Evolutionary conservation across 2,797 vertebrate genomes (phyloP).

Genomic region (Podarcis siculus): DNA sequence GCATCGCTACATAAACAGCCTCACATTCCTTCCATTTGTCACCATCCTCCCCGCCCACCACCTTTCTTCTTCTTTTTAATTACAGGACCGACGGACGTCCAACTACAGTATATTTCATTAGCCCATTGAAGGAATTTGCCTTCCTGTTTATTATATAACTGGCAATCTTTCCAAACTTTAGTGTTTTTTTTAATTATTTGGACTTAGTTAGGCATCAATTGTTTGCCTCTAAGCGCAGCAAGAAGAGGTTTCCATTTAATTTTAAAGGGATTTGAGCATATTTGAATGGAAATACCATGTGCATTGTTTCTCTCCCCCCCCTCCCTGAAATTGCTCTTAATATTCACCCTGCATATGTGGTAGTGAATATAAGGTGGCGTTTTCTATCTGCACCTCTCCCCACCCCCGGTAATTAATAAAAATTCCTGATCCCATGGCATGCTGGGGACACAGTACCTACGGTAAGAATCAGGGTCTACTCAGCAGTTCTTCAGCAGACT

Average conservation of each 20-base stretch:
- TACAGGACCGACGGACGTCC: background rate
- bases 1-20: conserved; percentile 43
- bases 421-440: background rate
- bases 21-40: conserved; percentile 59
- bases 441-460: background rate
- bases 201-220: conserved; percentile 33
- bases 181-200: conserved; percentile 40
- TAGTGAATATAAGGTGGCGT: background rate
- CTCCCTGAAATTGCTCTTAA: conserved; percentile 22
- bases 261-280: conserved; percentile 39
- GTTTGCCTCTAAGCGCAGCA: conserved; percentile 24
- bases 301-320: conserved; percentile 7
- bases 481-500: background rate
- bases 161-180: conserved; percentile 40
- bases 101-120: conserved; percentile 26
- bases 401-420: background rate
- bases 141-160: conserved; percentile 34
- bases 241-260: conserved; percentile 37
- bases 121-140: conserved; percentile 20
- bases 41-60: conserved; percentile 48
- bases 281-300: conserved; percentile 23
- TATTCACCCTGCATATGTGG: conserved; percentile 10
- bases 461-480: background rate
- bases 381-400: background rate
- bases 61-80: conserved; percentile 41